Evolutionary conservation across 2,888 invertebrate genomes (phyloP).

Genomic region (Thereva nobilitata): DNA sequence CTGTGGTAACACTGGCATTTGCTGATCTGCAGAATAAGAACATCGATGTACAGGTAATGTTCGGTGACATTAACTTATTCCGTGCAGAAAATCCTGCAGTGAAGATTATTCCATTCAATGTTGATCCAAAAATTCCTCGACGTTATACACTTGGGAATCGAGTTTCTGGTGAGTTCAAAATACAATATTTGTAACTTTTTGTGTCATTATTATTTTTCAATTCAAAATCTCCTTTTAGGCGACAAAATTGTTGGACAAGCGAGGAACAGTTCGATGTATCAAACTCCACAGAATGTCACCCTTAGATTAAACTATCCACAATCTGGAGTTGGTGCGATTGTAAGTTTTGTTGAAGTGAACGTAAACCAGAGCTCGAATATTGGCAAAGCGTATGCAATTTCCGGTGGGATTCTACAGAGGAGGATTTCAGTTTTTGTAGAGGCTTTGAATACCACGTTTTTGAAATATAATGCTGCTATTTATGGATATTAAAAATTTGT

Average conservation of each 20-base stretch:
- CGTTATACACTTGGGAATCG: conserved; percentile 52
- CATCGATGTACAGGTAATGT: too few species aligned
- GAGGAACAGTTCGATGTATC: conserved; percentile 49
- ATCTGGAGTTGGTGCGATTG: conserved; percentile 47
- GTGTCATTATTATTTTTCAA: too few species aligned
- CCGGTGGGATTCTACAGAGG: conserved; percentile 55
- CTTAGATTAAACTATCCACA: conserved; percentile 53
- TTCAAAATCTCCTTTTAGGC: conserved; percentile 43
- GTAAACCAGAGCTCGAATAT: conserved; percentile 49
- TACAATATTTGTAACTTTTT: background rate
- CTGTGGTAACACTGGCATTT: too few species aligned
- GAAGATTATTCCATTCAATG: too few species aligned
- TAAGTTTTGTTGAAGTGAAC: conserved; percentile 51
- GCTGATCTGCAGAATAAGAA: too few species aligned
- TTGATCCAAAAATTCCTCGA: too few species aligned
- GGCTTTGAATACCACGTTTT: conserved; percentile 46
- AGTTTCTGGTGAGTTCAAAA: conserved; percentile 47
- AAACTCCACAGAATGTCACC: conserved; percentile 49
- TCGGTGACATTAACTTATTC: too few species aligned
- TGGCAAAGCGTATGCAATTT: conserved; percentile 54
- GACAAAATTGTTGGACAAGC: conserved; percentile 51
- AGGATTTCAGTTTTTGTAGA: conserved; percentile 53
- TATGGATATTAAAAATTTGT: conserved; percentile 46
- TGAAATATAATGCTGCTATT: conserved; percentile 51
- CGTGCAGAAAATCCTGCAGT: too few species aligned